Base-by-base conservation (phyloP, 1,140 invertebrate species). In the Pomacea maculata region DNA sequence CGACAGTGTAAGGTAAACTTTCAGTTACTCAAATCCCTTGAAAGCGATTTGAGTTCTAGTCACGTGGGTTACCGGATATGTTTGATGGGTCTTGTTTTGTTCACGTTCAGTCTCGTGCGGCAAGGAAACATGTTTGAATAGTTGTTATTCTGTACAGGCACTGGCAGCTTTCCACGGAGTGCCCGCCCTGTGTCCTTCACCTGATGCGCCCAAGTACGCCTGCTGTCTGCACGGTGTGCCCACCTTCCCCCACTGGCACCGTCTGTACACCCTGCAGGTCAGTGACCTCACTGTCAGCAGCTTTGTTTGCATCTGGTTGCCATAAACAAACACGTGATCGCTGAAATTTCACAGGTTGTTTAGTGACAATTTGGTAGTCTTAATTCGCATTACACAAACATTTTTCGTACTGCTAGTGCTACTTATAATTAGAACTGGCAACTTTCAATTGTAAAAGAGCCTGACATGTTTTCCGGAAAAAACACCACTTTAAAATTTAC, bases 201-300 rank as follows among this genome's bases (percentile, higher is more conserved):
- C 73, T 65, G 74, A 78, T 3, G 75, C 73, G 17, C 29, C 70
- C 0, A 61, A 64, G 19, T 54, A 80, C n/a, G 84, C 82, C 52
- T 85, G 84, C 76, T 83, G 84, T 65, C 54, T 80, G 17, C 84
- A 85, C 65, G 84, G 84, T 73, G 78, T 82, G 78, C 79, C 84
- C 15, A 83, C 82, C 19, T 85, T 85, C 80, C 84, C 84, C 15
- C 80, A 83, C 82, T 85, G 84, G 84, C 84, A 85, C 75, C 73
- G 84, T 17, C 79, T 85, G 19, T 83, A 81, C 75, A 79, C 78
- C 11, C 63, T 83, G 57, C 80, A 83, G 71, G 72, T 85, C 7
- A 57, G 77, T 70, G 57, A 8, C 57, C 11, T 11, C 57, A 1
- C 9, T 61, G 11, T 61, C 57, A 14, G 57, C 15, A 61, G 34